These are phyloP conservation scores for Spinus olivaceus DNA, from an alignment of 2,797 vertebrate genomes.

Conservation along the genomic window DNA sequence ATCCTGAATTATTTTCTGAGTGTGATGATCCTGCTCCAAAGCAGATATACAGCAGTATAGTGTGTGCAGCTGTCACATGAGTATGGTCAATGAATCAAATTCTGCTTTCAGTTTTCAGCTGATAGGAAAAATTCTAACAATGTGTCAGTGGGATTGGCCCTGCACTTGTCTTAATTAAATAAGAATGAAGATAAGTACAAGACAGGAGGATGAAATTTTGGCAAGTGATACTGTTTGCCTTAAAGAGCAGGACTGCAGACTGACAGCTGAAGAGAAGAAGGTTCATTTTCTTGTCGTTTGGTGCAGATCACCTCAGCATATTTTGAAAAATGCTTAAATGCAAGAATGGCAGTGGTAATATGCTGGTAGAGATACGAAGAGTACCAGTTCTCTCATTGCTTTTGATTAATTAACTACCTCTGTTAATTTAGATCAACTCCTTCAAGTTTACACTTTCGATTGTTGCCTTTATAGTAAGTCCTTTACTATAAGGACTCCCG, in stretches of 20 bases:
- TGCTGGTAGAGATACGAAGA: neutral
- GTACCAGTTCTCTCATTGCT: neutral
- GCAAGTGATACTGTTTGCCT: neutral
- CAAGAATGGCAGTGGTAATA: neutral
- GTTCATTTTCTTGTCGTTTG: neutral
- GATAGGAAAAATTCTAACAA: neutral
- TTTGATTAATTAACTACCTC: neutral
- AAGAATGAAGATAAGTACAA: neutral
- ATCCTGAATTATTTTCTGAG: slow-evolving; percentile 35
- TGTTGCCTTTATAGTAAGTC: too few species aligned
- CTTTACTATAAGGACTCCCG: neutral
- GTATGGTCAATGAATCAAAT: neutral
- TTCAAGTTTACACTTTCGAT: neutral
- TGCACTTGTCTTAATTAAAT: neutral
- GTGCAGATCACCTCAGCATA: neutral
- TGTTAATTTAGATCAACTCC: neutral
- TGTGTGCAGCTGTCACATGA: slow-evolving; percentile 19
- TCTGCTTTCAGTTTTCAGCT: neutral
- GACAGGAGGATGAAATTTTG: neutral
- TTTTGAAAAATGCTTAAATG: neutral
- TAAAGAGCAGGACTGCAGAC: neutral
- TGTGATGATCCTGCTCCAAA: slow-evolving; percentile 22
- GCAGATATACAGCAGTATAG: neutral
- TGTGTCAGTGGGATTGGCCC: neutral
- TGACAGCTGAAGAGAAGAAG: neutral